phyloP scores from a whole-genome alignment of 2,888 invertebrate genomes.

The Polymixis flavicincta region DNA sequence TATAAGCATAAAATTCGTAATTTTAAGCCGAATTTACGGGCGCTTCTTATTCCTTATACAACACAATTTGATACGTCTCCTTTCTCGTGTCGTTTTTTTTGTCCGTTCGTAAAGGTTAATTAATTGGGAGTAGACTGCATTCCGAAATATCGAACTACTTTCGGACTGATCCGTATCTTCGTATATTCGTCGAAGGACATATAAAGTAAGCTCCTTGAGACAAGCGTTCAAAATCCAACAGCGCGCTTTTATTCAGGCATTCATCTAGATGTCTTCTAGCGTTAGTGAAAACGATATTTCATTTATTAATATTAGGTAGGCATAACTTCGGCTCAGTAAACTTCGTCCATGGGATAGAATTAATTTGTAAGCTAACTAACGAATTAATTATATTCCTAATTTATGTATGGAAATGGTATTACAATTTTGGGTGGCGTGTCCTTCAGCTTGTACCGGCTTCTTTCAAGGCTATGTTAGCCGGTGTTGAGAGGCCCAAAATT shows the following conservation, averaged over 20 bases:
- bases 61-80: no score
- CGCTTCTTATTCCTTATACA: no score
- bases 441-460: background rate
- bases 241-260: background rate
- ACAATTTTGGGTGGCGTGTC: slow-evolving; percentile 28
- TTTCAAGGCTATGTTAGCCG: background rate
- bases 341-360: slow-evolving; percentile 29
- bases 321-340: slow-evolving; percentile 7
- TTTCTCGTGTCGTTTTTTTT: no score
- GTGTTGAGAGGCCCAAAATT: background rate
- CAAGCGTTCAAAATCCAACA: background rate
- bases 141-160: no score
- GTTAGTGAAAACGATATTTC: background rate
- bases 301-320: slow-evolving; percentile 3
- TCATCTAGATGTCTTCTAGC: background rate
- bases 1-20: no score
- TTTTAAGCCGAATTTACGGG: no score
- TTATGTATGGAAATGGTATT: slow-evolving; percentile 53
- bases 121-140: no score
- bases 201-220: background rate
- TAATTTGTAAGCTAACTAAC: slow-evolving; percentile 49
- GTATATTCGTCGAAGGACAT: no score
- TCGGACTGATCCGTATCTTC: no score
- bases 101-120: no score
- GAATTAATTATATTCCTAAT: slow-evolving; percentile 51